A percentile compares a stretch with the other conserved stretches of the same genome.
Evolutionary conservation across 2,888 invertebrate species (phyloP).

Genomic region (Anagyrus pseudococci): DNA sequence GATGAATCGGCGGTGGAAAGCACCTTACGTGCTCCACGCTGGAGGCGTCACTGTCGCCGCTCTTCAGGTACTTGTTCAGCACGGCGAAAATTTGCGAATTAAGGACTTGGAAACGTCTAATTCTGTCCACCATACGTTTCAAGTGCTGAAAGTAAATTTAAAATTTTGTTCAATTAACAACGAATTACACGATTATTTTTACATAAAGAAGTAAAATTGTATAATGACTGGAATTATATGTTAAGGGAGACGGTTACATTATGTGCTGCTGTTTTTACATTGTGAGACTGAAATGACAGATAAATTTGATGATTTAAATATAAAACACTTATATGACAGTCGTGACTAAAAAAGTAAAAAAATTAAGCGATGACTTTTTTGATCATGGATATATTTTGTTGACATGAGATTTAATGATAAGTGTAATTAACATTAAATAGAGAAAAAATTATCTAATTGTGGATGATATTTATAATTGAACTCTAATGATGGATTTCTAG

Average conservation of each 20-base stretch:
- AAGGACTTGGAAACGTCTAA: constrained; percentile 95
- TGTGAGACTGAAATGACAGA: background rate
- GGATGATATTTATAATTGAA: too few species aligned
- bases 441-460: too few species aligned
- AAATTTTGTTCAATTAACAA: background rate
- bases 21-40: constrained; percentile 97
- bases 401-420: background rate
- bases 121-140: constrained; percentile 96
- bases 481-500: background rate
- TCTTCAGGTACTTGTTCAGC: constrained; percentile 90
- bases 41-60: constrained; percentile 79
- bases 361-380: background rate
- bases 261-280: too few species aligned
- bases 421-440: too few species aligned
- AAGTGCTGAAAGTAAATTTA: constrained; percentile 71
- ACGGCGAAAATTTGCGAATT: constrained; percentile 98
- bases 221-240: background rate
- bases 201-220: background rate
- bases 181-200: background rate
- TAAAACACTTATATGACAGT: background rate
- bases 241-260: background rate
- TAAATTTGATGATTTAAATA: background rate
- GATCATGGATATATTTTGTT: constrained; percentile 9
- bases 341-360: background rate
- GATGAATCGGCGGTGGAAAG: constrained; percentile 93